Evolutionary conservation across 2,797 vertebrate species (phyloP).

Genomic region (Dryobates pubescens): DNA sequence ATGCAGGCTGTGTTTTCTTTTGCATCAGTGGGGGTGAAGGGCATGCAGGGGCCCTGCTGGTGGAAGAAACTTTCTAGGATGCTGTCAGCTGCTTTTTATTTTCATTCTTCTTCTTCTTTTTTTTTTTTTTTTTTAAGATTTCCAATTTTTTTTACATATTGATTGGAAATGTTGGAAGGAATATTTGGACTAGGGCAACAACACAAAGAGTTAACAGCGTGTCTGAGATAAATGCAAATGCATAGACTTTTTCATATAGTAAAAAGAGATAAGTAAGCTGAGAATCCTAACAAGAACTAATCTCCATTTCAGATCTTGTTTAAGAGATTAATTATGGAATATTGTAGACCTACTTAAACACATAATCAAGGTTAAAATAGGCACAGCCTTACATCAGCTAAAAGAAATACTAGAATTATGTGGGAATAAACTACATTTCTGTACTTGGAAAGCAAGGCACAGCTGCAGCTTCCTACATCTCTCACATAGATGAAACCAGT

Average conservation of each 20-base stretch:
- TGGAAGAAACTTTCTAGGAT: not conserved
- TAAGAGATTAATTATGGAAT: constrained; percentile 44
- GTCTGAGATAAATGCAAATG: not conserved
- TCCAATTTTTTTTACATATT: not conserved
- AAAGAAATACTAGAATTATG: constrained; percentile 1
- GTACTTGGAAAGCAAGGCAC: not conserved
- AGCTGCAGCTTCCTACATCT: not conserved
- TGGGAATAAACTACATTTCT: not conserved
- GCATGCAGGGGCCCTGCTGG: not conserved
- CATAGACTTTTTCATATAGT: not conserved
- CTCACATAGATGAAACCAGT: not conserved
- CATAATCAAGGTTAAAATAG: constrained; percentile 14
- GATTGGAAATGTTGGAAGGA: not conserved
- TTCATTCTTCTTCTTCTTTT: too few species aligned
- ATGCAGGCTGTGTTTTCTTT: not conserved
- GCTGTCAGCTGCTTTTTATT: not conserved
- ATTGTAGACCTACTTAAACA: constrained; percentile 39
- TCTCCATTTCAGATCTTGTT: constrained; percentile 49
- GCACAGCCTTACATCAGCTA: not conserved
- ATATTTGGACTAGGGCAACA: not conserved
- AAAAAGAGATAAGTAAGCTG: constrained; percentile 20
- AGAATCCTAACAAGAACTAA: constrained; percentile 8
- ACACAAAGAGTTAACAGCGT: not conserved
- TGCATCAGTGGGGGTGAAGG: not conserved
- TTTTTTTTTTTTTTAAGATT: too few species aligned